Evolutionary conservation across 2,888 invertebrate genomes (phyloP).

Genomic region (Hirudinaria manillensis): DNA sequence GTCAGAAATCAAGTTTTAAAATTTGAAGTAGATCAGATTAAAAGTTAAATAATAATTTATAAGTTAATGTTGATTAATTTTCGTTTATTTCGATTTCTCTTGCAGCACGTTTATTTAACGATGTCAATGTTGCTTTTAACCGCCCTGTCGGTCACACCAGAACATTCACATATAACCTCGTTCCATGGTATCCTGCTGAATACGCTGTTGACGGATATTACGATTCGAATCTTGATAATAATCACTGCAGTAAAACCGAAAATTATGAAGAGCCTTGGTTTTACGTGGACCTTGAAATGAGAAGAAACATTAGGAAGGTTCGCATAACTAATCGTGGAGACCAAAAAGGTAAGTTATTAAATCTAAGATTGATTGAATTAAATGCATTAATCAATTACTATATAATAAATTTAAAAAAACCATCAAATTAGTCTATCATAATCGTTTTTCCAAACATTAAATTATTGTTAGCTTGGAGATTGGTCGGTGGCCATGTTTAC

Average conservation of each 20-base stretch:
- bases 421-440: too few relatives aligned
- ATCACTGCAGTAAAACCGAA: not conserved
- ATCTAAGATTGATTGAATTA: not conserved
- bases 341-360: not conserved
- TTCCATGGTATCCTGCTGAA: not conserved
- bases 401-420: too few relatives aligned
- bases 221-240: not conserved
- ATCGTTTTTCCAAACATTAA: too few relatives aligned
- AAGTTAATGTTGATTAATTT: too few relatives aligned
- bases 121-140: not conserved
- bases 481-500: too few relatives aligned
- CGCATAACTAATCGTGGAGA: not conserved
- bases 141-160: not conserved
- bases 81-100: too few relatives aligned
- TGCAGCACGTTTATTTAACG: not conserved
- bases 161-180: not conserved
- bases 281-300: not conserved
- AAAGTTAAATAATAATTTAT: too few relatives aligned
- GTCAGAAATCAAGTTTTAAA: not conserved
- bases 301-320: not conserved
- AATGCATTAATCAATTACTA: too few relatives aligned
- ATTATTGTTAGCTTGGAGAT: not conserved
- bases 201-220: not conserved
- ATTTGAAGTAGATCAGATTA: not conserved
- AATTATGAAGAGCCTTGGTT: not conserved